These are phyloP conservation scores for Notolabrus celidotus DNA, from an alignment of 2,797 vertebrate species.

Conservation along the genomic window DNA sequence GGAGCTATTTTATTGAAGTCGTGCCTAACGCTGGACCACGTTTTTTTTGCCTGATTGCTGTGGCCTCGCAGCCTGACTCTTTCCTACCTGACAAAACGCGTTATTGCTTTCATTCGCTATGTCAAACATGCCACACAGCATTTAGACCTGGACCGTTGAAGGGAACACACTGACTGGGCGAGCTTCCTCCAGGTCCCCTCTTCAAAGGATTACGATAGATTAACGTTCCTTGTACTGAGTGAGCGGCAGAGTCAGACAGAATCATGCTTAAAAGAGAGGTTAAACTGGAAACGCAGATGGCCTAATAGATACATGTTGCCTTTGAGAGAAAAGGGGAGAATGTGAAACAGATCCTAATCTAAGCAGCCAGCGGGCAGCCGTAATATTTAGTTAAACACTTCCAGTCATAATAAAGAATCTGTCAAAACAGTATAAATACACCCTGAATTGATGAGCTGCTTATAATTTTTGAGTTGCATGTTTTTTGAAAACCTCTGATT, in stretches of 20 bases:
- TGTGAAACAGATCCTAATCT: constrained; percentile 72
- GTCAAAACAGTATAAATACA: constrained; percentile 66
- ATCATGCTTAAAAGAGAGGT: constrained; percentile 61
- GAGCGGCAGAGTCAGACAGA: constrained; percentile 62
- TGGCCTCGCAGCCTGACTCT: constrained; percentile 72
- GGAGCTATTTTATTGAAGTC: constrained; percentile 88
- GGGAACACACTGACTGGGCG: constrained; percentile 56
- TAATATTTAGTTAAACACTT: constrained; percentile 74
- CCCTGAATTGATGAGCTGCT: constrained; percentile 46
- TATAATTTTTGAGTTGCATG: constrained; percentile 31
- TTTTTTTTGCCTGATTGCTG: constrained; percentile 76
- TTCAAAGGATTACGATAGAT: constrained; percentile 76
- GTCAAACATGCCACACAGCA: constrained; percentile 82
- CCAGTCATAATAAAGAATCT: constrained; percentile 72
- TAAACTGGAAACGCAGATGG: constrained; percentile 61
- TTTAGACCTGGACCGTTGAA: constrained; percentile 59
- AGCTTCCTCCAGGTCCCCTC: constrained; percentile 67
- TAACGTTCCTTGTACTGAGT: constrained; percentile 52
- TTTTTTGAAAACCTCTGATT: constrained; percentile 42
- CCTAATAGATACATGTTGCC: constrained; percentile 66
- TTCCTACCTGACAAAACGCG: constrained; percentile 83
- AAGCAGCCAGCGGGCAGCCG: constrained; percentile 62
- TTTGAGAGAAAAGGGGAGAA: constrained; percentile 63
- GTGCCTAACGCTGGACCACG: constrained; percentile 79
- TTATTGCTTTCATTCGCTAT: constrained; percentile 76